Evolutionary conservation across 30 jellyfish, hydroid and myxozoan species (phyloP).

Genomic region (Catostylus mosaicus): DNA sequence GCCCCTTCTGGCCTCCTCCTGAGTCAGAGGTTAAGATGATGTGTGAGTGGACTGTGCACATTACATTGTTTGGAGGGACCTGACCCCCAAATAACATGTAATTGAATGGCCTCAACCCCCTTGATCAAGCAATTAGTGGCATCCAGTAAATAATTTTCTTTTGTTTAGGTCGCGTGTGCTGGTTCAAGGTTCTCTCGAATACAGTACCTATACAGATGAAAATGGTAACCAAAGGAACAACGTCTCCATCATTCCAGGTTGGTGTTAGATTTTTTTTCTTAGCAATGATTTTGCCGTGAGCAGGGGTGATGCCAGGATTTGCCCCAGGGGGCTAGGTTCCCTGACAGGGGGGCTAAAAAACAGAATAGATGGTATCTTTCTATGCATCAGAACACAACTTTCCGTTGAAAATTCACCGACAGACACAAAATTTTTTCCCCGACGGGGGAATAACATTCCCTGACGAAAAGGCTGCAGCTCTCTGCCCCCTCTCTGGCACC

Average conservation of each 20-base stretch:
- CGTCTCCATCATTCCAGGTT: conserved; percentile 79
- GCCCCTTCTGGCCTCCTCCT: no score
- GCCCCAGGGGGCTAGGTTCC: background rate
- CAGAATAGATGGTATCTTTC: background rate
- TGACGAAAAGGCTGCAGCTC: no score
- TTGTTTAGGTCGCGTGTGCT: conserved; percentile 71
- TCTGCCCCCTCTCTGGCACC: no score
- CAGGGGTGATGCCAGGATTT: background rate
- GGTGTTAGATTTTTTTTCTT: background rate
- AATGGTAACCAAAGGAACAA: conserved; percentile 62
- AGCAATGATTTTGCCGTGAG: no score
- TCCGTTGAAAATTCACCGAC: no score
- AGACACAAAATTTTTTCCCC: no score
- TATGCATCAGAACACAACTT: background rate
- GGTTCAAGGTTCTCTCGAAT: conserved; percentile 80
- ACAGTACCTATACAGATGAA: conserved; percentile 75
- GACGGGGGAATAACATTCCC: no score
- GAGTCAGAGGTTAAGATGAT: no score
- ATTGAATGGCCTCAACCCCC: background rate
- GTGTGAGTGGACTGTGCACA: no score
- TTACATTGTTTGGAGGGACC: no score
- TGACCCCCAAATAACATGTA: no score
- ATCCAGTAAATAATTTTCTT: background rate
- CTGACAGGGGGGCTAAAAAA: background rate
- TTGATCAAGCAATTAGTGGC: background rate